Conservation (phyloP, 2,113 vertebrate genomes). For the Seriola rivoliana region DNA sequence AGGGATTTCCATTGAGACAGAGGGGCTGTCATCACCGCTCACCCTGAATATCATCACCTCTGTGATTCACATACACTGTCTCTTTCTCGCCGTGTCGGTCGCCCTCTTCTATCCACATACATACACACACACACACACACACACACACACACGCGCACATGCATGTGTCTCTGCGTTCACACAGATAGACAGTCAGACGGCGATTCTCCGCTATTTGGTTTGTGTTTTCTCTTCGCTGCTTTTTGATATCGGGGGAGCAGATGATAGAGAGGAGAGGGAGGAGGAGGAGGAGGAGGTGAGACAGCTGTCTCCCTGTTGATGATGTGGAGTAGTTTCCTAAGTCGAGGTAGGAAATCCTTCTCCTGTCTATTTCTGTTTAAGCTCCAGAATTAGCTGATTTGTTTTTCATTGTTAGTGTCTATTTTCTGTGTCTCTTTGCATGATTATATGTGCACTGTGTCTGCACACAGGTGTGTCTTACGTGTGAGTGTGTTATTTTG, state of each 20-base stretch:
- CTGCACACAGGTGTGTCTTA: conserved; percentile 8
- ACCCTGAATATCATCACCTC: conserved; percentile 66
- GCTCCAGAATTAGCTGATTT: not conserved
- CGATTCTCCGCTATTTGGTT: conserved; percentile 42
- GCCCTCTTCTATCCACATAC: conserved; percentile 23
- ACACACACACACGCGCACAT: conserved; percentile 12
- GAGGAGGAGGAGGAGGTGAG: conserved; percentile 52
- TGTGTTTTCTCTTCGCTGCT: conserved; percentile 30
- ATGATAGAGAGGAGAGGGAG: conserved; percentile 51
- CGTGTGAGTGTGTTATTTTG: not conserved
- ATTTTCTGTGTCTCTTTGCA: not conserved
- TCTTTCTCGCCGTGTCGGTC: conserved; percentile 33
- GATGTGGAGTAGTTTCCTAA: conserved; percentile 74
- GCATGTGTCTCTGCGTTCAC: conserved; percentile 10
- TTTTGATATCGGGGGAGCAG: conserved; percentile 48
- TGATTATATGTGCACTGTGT: not conserved
- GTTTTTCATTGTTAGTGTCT: not conserved
- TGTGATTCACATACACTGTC: conserved; percentile 56
- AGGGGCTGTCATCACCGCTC: conserved; percentile 63
- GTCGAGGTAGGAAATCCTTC: conserved; percentile 69
- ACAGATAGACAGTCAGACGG: conserved; percentile 42
- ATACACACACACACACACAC: conserved; percentile 44
- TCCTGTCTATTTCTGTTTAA: conserved; percentile 25
- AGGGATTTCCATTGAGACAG: conserved; percentile 66
- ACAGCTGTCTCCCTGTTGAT: conserved; percentile 49